Conservation (phyloP, 2,888 invertebrate genomes). For the Cantharis rufa region DNA sequence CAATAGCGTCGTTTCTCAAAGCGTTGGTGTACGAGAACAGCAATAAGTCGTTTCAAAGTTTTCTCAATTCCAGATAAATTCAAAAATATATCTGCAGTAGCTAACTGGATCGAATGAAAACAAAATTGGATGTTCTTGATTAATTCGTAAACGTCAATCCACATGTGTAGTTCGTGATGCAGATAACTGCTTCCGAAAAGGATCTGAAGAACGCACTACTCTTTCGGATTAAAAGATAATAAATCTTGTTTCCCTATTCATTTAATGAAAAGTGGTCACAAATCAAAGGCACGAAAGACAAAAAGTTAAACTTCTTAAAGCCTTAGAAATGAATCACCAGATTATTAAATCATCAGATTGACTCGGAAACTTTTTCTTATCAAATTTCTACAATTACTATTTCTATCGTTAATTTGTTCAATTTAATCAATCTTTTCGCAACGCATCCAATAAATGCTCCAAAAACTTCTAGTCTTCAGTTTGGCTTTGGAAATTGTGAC, state of each 20-base stretch:
- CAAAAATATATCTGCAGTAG: not conserved
- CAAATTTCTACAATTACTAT: not conserved
- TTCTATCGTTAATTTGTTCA: not conserved
- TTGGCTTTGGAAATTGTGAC: not conserved
- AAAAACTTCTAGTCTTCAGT: not conserved
- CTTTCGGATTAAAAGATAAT: not conserved
- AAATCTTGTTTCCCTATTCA: not conserved
- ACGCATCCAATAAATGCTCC: not conserved
- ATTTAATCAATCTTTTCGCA: not conserved
- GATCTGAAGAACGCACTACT: not conserved
- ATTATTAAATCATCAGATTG: not conserved
- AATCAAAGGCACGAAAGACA: not conserved
- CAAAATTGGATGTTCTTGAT: not conserved
- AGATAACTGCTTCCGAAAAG: not conserved
- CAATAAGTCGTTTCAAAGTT: not conserved
- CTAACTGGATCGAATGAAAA: not conserved
- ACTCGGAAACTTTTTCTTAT: not conserved
- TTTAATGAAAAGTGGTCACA: not conserved
- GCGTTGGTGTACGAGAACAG: not conserved
- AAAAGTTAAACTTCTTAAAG: not conserved
- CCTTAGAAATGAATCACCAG: not conserved
- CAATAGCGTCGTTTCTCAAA: conserved; percentile 13
- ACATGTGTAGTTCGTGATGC: not conserved
- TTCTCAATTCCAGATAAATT: not conserved
- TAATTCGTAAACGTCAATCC: not conserved